These are phyloP conservation scores for Zaprionus tsacasi DNA, from an alignment of 1,140 invertebrate species.

Conservation along the genomic window DNA sequence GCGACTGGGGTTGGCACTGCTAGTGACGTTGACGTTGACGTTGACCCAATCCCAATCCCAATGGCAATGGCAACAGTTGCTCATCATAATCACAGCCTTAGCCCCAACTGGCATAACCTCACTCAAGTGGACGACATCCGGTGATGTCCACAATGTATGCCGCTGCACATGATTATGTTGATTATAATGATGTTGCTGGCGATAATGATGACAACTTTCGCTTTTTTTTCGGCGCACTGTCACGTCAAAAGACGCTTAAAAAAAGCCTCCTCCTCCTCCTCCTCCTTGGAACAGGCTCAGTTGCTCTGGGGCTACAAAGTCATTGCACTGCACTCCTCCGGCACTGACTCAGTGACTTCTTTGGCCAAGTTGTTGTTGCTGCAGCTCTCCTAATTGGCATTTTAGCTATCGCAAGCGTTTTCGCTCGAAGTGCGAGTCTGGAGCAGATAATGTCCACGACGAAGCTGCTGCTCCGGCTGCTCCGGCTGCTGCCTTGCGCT, in stretches of 20 bases:
- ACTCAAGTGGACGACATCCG: conserved; percentile 45
- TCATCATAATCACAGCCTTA: conserved; percentile 6
- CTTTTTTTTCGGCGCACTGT: conserved; percentile 61
- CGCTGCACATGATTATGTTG: background rate
- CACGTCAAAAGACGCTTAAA: conserved; percentile 65
- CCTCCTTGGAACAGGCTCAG: conserved; percentile 46
- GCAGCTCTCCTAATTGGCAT: conserved; percentile 52
- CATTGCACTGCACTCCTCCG: conserved; percentile 33
- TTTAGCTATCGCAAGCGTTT: conserved; percentile 43
- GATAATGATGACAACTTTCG: conserved; percentile 61
- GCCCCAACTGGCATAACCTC: too few relatives aligned
- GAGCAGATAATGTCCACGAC: conserved; percentile 2
- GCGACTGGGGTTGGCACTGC: background rate
- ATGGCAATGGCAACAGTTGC: conserved; percentile 27
- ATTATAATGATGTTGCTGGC: background rate
- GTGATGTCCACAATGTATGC: conserved; percentile 36
- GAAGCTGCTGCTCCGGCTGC: conserved; percentile 1
- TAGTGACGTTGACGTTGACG: background rate
- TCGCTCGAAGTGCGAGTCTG: conserved; percentile 14
- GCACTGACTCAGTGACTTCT: conserved; percentile 56
- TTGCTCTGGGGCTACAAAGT: conserved; percentile 41
- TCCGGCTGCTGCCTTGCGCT: conserved; percentile 1
- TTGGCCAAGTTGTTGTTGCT: background rate
- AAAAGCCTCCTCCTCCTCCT: conserved; percentile 25
- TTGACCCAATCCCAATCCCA: conserved; percentile 72